Conservation (phyloP, 2,888 invertebrate genomes). For the Macrostomum cliftonense region DNA sequence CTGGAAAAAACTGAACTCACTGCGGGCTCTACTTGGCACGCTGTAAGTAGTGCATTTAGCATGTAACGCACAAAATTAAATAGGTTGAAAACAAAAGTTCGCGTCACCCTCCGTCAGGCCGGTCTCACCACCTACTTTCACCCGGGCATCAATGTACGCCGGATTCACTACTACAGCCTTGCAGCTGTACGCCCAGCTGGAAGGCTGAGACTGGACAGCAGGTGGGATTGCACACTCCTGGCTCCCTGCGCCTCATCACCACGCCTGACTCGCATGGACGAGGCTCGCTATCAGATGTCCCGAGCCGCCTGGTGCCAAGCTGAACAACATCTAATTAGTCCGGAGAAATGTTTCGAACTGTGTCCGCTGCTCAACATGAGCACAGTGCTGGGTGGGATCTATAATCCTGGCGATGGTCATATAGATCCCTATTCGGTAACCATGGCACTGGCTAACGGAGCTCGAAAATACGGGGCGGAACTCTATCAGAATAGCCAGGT, state of each 20-base stretch:
- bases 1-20: constrained; percentile 35
- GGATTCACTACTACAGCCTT: constrained; percentile 35
- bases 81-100: background rate
- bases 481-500: constrained; percentile 24
- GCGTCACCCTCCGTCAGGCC: too few species aligned
- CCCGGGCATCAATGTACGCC: constrained; percentile 37
- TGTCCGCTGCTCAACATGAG: constrained; percentile 34
- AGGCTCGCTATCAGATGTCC: constrained; percentile 35
- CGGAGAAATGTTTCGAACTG: constrained; percentile 29
- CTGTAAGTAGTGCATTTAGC: constrained; percentile 17
- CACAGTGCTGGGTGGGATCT: constrained; percentile 34
- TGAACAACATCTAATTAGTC: constrained; percentile 23
- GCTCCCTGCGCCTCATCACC: constrained; percentile 36
- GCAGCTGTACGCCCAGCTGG: constrained; percentile 32
- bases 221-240: constrained; percentile 34
- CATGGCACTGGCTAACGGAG: constrained; percentile 36
- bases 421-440: constrained; percentile 38
- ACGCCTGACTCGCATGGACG: constrained; percentile 31
- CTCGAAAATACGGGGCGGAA: constrained; percentile 30
- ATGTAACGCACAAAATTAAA: background rate
- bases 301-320: constrained; percentile 33
- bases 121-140: constrained; percentile 37
- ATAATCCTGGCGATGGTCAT: constrained; percentile 38
- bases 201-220: constrained; percentile 37
- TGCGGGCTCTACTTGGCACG: constrained; percentile 38